Base-by-base conservation (phyloP, 2,113 vertebrate species). In the Elachura formosa region DNA sequence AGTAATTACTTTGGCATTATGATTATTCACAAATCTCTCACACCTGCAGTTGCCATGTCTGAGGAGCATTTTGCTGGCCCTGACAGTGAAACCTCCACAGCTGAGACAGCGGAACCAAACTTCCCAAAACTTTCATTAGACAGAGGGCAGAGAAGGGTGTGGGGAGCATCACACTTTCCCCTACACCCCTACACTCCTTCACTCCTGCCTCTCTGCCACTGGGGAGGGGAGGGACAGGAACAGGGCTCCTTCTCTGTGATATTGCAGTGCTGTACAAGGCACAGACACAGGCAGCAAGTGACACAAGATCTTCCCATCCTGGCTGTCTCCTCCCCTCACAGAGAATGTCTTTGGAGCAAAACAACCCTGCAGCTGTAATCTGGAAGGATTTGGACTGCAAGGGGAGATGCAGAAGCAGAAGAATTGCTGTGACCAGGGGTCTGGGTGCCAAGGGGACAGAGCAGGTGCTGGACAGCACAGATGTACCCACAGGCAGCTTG, bases 401-500 rank as follows among this genome's bases (percentile, higher is more conserved):
- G 10, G 28, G 14, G 55, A 18, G 55, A 18, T 4, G 33, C 36
- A 69, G 31, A 59, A 73, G 25, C 22, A 73, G 78, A 87, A 52
- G 28, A 46, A 21, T 13, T 14, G 55, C 33, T 28, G 18, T 23
- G 31, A 24, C 3, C 22, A 24, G 10, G 6, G 8, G 2, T 31
- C 12, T 34, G 80, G 7, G n/a, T 80, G 46, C 67, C 52, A 33
- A 17, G 34, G 19, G 26, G 10, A 6, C 23, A 41, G 26, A 1
- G 1, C 13, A 33, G 61, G 36, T 28, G 36, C 34, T 24, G 63
- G 45, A 31, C 63, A 80, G 45, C n/a, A 46, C 0, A 0, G 51
- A 8, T 1, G 1, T 31, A 17, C 5, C 43, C 8, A 2, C 0
- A 1, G 51, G 62, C 51, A 68, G 43, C 52, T 59, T 22, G 15